Conservation (phyloP, 2,797 vertebrate genomes). For the Trematomus bernacchii region DNA sequence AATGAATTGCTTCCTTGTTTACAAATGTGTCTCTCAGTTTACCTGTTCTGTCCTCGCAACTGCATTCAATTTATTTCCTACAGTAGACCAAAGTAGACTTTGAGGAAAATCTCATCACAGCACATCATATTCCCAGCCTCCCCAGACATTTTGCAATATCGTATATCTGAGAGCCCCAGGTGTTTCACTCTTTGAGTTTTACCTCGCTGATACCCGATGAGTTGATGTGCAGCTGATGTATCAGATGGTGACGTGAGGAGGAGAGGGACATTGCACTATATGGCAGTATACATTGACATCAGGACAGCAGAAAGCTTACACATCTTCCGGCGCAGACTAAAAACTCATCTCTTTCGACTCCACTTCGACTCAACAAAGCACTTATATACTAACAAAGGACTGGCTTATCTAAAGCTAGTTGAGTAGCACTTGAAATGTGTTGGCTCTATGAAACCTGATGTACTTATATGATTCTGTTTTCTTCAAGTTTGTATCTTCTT, state of each 20-base stretch:
- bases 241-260: constrained; percentile 40
- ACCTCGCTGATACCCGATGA: constrained; percentile 12
- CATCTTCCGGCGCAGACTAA: no score
- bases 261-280: constrained; percentile 11
- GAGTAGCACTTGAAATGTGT: no score
- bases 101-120: constrained; percentile 11
- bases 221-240: constrained; percentile 41
- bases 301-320: no score
- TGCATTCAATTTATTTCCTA: background rate
- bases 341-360: no score
- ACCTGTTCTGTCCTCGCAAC: constrained; percentile 16
- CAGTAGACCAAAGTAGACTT: background rate
- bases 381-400: no score
- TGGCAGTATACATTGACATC: background rate
- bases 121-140: constrained; percentile 4
- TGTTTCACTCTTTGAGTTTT: constrained; percentile 14
- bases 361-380: no score
- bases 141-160: constrained; percentile 21
- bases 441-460: no score
- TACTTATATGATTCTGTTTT: no score
- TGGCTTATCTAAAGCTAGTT: no score
- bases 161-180: constrained; percentile 27
- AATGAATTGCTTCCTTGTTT: constrained; percentile 50
- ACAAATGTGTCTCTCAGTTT: constrained; percentile 29
- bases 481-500: no score